These are phyloP conservation scores for Xestia c-nigrum DNA, from an alignment of 2,888 invertebrate genomes.

Conservation along the genomic window DNA sequence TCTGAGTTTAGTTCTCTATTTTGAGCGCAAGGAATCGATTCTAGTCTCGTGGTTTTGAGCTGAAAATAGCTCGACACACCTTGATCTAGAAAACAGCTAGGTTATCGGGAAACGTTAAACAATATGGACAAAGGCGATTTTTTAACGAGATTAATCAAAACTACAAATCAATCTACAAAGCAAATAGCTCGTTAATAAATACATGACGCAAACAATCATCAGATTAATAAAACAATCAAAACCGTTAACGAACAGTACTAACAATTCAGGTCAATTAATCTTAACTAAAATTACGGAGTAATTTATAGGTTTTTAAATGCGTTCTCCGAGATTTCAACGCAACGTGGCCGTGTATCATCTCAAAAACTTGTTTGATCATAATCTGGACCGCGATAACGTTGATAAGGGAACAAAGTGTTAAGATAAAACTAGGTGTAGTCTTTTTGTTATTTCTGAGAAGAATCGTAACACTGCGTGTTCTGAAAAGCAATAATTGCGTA, in stretches of 20 bases:
- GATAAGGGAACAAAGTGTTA: slow-evolving; percentile 28
- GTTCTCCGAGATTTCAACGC: slow-evolving; percentile 53
- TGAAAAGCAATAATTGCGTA: slow-evolving; percentile 3
- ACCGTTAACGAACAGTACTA: slow-evolving; percentile 33
- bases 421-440: slow-evolving; percentile 19
- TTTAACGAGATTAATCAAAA: slow-evolving; percentile 6
- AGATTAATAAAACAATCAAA: slow-evolving; percentile 54
- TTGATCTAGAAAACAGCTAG: slow-evolving; percentile 57
- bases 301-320: slow-evolving; percentile 51
- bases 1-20: slow-evolving; percentile 19
- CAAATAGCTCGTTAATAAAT: slow-evolving; percentile 22
- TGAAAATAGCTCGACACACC: slow-evolving; percentile 47
- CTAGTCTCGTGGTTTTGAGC: slow-evolving; percentile 23
- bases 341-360: slow-evolving; percentile 45
- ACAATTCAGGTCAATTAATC: slow-evolving; percentile 56
- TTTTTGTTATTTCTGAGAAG: slow-evolving; percentile 18
- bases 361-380: slow-evolving; percentile 41
- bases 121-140: slow-evolving; percentile 4
- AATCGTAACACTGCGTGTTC: not conserved
- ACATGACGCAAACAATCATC: slow-evolving; percentile 38
- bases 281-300: slow-evolving; percentile 42
- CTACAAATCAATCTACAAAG: slow-evolving; percentile 27
- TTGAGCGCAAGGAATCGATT: slow-evolving; percentile 36
- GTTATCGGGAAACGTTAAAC: slow-evolving; percentile 31
- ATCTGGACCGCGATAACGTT: slow-evolving; percentile 59